These are phyloP conservation scores for Morinoia aosen DNA, from an alignment of 2,888 invertebrate genomes.

Conservation along the genomic window DNA sequence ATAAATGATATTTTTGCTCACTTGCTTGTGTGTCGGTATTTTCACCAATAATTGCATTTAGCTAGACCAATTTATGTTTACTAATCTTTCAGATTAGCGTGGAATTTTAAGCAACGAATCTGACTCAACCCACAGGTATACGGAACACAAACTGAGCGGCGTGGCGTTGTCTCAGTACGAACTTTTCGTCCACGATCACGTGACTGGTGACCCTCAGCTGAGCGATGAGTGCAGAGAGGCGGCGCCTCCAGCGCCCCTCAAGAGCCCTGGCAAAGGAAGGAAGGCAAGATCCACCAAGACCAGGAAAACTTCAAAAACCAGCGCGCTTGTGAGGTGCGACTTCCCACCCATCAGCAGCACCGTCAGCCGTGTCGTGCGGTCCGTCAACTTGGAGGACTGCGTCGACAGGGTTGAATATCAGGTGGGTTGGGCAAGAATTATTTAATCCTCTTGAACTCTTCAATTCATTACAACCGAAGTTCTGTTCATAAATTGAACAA, in stretches of 20 bases:
- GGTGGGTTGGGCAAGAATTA: not conserved
- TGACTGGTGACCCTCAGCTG: not conserved
- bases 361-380: slow-evolving; percentile 4
- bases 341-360: not conserved
- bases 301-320: not conserved
- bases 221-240: not conserved
- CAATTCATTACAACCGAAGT: no score
- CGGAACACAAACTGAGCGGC: not conserved
- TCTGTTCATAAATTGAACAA: no score
- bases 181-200: not conserved
- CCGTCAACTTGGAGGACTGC: slow-evolving; percentile 25
- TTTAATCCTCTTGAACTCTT: no score
- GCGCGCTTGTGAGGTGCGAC: not conserved
- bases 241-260: not conserved
- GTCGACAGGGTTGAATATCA: slow-evolving; percentile 10
- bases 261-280: not conserved
- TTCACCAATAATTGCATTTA: not conserved
- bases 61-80: not conserved
- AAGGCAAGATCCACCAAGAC: not conserved
- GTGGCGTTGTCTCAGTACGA: not conserved
- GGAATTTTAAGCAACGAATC: not conserved
- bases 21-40: not conserved
- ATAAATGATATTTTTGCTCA: not conserved
- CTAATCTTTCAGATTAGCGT: not conserved
- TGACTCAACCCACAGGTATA: not conserved